Conservation (phyloP, 1,140 invertebrate species). For the Megathymus violae region DNA sequence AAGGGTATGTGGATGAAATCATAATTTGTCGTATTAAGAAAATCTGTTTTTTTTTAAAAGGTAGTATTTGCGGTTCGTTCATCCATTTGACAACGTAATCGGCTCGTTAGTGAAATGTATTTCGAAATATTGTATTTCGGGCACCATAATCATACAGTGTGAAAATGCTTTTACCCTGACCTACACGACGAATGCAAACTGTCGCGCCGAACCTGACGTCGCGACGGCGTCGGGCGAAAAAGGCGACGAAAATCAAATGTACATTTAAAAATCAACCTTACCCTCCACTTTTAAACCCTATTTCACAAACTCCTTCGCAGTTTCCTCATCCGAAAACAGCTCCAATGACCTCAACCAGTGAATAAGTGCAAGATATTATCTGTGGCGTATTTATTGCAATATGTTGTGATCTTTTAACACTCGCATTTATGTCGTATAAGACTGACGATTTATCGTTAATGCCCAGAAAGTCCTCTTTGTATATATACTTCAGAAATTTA, state of each 20-base stretch:
- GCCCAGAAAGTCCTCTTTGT: background rate
- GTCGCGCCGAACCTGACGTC: constrained; percentile 3
- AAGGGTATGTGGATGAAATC: too few species aligned
- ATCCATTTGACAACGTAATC: too few species aligned
- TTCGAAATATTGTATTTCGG: too few species aligned
- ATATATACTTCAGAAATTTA: constrained; percentile 8
- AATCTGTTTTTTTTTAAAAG: too few species aligned
- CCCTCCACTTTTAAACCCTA: background rate
- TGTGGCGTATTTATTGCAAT: constrained; percentile 27
- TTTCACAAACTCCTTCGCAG: background rate
- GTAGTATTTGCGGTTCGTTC: too few species aligned
- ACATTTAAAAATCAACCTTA: constrained; percentile 2
- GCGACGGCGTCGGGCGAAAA: constrained; percentile 13
- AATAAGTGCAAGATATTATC: constrained; percentile 35
- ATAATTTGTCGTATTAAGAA: too few species aligned
- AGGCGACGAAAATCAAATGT: background rate
- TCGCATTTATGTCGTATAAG: constrained; percentile 10
- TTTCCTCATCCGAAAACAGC: constrained; percentile 23
- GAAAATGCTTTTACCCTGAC: constrained; percentile 4
- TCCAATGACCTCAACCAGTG: constrained; percentile 28
- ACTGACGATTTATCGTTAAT: constrained; percentile 16
- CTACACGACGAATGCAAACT: constrained; percentile 2
- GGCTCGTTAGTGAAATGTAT: too few species aligned
- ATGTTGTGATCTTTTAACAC: constrained; percentile 27
- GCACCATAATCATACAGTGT: too few species aligned